phyloP scores from a whole-genome alignment of 2,113 vertebrate species.

The Vidua chalybeata region DNA sequence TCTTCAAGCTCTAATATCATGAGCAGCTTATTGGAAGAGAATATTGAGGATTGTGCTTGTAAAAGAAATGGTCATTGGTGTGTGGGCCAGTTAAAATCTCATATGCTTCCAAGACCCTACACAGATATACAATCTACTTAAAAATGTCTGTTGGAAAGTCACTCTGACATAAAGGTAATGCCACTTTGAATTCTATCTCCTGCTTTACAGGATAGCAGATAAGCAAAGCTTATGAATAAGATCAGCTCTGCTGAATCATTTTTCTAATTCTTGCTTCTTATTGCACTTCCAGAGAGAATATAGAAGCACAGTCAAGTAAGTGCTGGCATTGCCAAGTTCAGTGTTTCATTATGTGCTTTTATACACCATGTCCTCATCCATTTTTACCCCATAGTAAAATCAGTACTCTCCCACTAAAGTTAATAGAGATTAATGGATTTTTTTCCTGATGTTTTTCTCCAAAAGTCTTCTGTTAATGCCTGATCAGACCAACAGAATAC shows the following conservation, averaged over 20 bases:
- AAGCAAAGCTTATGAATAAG: neutral
- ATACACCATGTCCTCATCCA: neutral
- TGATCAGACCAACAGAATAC: neutral
- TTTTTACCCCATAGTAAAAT: neutral
- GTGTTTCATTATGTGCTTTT: neutral
- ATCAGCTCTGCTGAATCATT: neutral
- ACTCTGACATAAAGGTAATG: neutral
- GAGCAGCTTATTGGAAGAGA: neutral
- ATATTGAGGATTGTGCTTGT: neutral
- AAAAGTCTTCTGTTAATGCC: neutral
- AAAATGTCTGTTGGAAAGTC: neutral
- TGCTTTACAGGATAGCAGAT: neutral
- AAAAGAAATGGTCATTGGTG: neutral
- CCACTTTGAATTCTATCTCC: neutral
- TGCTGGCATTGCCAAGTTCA: neutral
- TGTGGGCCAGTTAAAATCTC: neutral
- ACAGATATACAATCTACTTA: neutral
- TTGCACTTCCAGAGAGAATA: conserved; percentile 30
- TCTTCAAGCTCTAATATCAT: neutral
- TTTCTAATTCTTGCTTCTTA: conserved; percentile 33
- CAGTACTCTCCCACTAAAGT: neutral
- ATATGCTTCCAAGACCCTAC: neutral
- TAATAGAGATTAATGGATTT: neutral
- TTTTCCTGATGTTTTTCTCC: neutral
- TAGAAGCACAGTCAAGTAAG: conserved; percentile 38